These are phyloP conservation scores for Liparis tanakae DNA, from an alignment of 2,797 vertebrate genomes.

Conservation along the genomic window DNA sequence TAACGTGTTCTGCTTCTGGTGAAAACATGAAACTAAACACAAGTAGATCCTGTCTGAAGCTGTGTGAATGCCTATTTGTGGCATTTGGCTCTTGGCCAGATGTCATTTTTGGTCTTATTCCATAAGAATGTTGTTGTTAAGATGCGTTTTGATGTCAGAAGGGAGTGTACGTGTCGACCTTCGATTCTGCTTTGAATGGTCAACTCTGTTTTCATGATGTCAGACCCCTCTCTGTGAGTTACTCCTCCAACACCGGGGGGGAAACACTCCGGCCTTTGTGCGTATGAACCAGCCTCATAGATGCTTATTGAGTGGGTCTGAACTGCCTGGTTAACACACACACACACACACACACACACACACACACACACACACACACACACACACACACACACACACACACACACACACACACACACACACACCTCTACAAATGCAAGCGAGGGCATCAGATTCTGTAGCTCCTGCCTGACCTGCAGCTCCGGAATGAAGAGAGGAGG, in stretches of 20 bases:
- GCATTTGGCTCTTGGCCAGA: not conserved
- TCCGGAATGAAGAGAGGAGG: conserved; percentile 8
- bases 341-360: conserved; percentile 34
- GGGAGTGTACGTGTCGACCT: not conserved
- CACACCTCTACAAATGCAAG: conserved; percentile 19
- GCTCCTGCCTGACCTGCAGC: conserved; percentile 16
- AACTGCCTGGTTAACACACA: conserved; percentile 40
- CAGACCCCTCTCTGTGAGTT: conserved; percentile 62
- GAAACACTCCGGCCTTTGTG: conserved; percentile 76
- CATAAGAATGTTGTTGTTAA: not conserved
- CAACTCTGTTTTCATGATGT: conserved; percentile 60
- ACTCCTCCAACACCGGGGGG: conserved; percentile 48
- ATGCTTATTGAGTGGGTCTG: conserved; percentile 60
- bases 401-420: conserved; percentile 38
- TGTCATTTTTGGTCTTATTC: not conserved
- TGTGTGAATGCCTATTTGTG: not conserved
- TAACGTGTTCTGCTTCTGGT: not conserved
- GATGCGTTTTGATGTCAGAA: conserved; percentile 9
- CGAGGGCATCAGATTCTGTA: conserved; percentile 34
- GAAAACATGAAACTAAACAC: conserved; percentile 4
- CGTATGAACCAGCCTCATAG: conserved; percentile 51
- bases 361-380: conserved; percentile 29
- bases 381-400: conserved; percentile 30
- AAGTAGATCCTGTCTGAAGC: not conserved
- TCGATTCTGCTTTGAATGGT: conserved; percentile 45